Evolutionary conservation across 2,113 vertebrate species (phyloP), one percentile per base, ranked within the genome.

Genomic region (Cottus gobio): DNA sequence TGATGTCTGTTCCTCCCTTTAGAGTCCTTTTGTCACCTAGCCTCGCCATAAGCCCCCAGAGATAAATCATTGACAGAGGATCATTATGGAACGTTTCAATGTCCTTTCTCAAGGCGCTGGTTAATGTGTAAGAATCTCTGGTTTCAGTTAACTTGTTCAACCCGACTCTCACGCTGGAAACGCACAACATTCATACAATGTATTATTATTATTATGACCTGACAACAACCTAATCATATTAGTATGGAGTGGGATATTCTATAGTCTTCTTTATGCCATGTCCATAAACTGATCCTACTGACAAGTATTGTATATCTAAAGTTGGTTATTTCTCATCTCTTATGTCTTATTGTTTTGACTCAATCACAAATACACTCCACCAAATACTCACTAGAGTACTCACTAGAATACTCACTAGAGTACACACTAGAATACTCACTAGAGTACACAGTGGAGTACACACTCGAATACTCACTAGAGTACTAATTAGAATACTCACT

Each of bases 51-150:
- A 72, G 22, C 22, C 36, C 34, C 56, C 37, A 34, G 60, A 68
- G 75, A 77, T 90, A 85, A 91, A 93, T 93, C 39, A 90, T 91
- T 91, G 79, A 91, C 87, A 89, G 75, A 77, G 65, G 57, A 72
- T 85, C 73, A 86, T 86, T 86, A 86, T 84, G 82, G 84, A 82
- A 85, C 87, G 83, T 89, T 86, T 77, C 89, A 87, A 89, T 83
- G 80, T 67, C 61, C 71, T 74, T 34, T 82, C 75, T 82, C 28
- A 63, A 71, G 69, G 30, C 44, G n/a, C 31, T 62, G 36, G 91
- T 93, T 92, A 92, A 93, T 92, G 87, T 90, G 83, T 90, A 83
- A 72, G 63, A 30, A 54, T 9, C 12, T 36, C n/a, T 22, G 37
- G 36, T 65, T 62, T 62, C 22, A 7, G 64, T 36, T 69, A 50